Evolutionary conservation across 2,113 vertebrate genomes (phyloP).

Genomic region (Coptodon bakossiorum): DNA sequence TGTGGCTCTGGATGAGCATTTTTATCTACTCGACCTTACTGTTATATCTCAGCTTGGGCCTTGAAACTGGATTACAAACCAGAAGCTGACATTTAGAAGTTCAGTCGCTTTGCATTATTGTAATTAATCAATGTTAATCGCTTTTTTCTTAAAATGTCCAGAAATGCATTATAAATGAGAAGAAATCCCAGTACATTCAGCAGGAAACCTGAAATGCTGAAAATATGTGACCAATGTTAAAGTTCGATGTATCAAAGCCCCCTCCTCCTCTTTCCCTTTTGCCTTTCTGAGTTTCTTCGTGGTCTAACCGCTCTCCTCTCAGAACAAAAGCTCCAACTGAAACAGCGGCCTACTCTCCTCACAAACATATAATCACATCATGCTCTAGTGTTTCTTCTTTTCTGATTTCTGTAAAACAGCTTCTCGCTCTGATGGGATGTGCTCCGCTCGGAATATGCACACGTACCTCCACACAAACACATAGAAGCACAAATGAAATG

Average conservation of each 20-base stretch:
- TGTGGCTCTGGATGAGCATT: background rate
- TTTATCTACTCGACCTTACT: background rate
- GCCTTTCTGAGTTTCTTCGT: background rate
- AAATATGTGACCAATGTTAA: background rate
- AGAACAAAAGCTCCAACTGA: background rate
- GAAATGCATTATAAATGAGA: background rate
- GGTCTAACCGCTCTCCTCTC: background rate
- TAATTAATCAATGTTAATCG: fast-evolving
- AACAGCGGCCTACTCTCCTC: background rate
- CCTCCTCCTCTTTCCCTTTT: background rate
- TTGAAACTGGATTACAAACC: background rate
- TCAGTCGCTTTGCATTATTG: background rate
- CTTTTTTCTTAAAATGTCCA: background rate
- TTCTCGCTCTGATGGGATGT: background rate
- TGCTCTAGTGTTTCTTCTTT: background rate
- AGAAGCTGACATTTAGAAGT: background rate
- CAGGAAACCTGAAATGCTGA: background rate
- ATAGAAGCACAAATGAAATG: constrained; percentile 18
- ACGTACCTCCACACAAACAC: background rate
- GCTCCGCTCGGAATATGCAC: background rate
- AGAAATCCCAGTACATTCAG: background rate
- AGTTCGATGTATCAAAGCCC: background rate
- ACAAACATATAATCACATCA: constrained; percentile 36
- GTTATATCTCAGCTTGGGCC: background rate
- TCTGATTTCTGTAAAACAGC: constrained; percentile 18